Evolutionary conservation across 1,140 invertebrate genomes (phyloP), one percentile per base, ranked within the genome.

Genomic region (Cephus cinctus): DNA sequence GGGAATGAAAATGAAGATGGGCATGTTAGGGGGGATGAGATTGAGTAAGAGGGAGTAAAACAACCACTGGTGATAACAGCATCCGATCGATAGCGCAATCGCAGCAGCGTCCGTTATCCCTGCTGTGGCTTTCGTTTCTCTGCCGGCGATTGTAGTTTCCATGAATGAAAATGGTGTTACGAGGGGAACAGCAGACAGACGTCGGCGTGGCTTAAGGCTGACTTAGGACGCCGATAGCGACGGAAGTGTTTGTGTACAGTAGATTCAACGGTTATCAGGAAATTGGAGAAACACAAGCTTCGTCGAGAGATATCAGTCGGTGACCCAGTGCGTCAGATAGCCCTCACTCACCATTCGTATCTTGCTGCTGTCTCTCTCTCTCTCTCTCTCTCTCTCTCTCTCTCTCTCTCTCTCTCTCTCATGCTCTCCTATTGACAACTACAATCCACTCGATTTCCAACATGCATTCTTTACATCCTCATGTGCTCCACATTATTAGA

Each of bases 291-390:
- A n/a, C n/a, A n/a, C n/a, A n/a, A n/a, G n/a, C n/a, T n/a, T n/a
- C n/a, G n/a, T n/a, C n/a, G n/a, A n/a, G 42, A 12, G 43, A 55
- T 69, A 69, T 68, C 62, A 67, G 64, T 65, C 59, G 60, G 56
- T 68, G 61, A 64, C 61, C 67, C 55, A 67, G 54, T 65, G 34
- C 44, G 46, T 21, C 31, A 46, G 40, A 44, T 39, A 44, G 59
- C 60, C 60, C 60, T 54, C 60, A 52, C 52, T 54, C 46, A 35
- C 36, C 40, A 52, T 61, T 59, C 47, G 38, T 58, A 63, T 62
- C 60, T 52, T 46, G 39, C 50, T 55, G 51, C 34, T 50, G 50
- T 6, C 25, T 27, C n/a, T 8, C n/a, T n/a, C 25, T 27, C 25
- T n/a, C 6, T 6, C n/a, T 27, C 25, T n/a, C n/a, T n/a, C 25